Base-by-base conservation (phyloP, 2,888 invertebrate species). In the Heliconius erato region DNA sequence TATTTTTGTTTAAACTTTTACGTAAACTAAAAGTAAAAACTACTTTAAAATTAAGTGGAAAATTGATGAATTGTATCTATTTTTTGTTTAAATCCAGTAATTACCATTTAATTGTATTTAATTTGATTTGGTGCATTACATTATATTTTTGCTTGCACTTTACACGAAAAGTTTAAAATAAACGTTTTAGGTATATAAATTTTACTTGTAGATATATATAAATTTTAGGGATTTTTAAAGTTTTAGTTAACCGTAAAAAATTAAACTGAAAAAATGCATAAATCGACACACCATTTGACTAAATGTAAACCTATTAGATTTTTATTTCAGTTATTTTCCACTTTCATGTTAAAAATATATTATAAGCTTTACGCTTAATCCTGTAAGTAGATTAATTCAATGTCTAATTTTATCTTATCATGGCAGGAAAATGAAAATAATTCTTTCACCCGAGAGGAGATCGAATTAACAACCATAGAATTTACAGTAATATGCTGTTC, bases 41-140 rank as follows among this genome's bases (percentile, higher is more conserved):
- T 44, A 72, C 26, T 72, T 16, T 26, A 16, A 67, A 80, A 35
- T 74, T 76, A 40, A 35, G 35, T 76, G 63, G 76, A 63, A 76
- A 76, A 63, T 63, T 63, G 63, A 35, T 40, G 35, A n/a, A 76
- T 76, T 16, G 63, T 40, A 16, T 63, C n/a, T 76, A 32, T 74
- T 76, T 7, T 23, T 16, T 1, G 14, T 59, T 23, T 9, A 63
- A 59, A 19, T 16, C 63, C 26, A 40, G 16, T 76, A 76, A 76
- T 76, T 76, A 40, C 63, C 76, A 40, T 76, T 63, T 76, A 26
- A 63, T 35, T 74, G n/a, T 35, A n/a, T 40, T 72, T 35, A 63
- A 26, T 76, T 76, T 26, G n/a, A 72, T 72, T 74, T 59, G 32
- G 74, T n/a, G 23, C 19, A 74, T 74, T 59, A 59, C 12, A 54